Evolutionary conservation across 1,140 invertebrate genomes (phyloP), one percentile per base, ranked within the genome.

Genomic region (Trachelipus rathkii): DNA sequence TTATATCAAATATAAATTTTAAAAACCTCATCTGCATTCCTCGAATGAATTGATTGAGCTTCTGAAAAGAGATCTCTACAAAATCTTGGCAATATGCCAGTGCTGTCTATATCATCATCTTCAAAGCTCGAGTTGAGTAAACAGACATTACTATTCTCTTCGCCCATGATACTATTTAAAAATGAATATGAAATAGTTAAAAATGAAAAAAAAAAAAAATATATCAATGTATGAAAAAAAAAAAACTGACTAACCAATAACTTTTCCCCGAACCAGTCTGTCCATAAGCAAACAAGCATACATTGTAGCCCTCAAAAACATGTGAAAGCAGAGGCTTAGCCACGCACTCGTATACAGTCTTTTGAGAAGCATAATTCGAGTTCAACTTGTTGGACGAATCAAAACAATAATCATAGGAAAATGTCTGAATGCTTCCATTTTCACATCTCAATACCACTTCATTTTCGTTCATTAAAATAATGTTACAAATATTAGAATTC

Each of bases 31-130:
- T 71, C 33, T 21, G 50, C 50, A 60, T 60, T 60, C 19, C 50
- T 60, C 11, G 11, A 19, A 19, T 60, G 50, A 19, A 60, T 60
- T 13, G 19, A 15, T 8, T 60, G 11, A 19, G 50, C 50, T 60
- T 60, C 50, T 19, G 50, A 15, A 8, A 96, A 94, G 50, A 96
- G 85, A 79, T 93, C 90, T 75, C 91, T 88, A 84, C 93, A 95
- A 84, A 95, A 93, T 81, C 92, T 86, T 9, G 95, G 94, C 33
- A 95, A 93, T 75, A 96, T 92, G 71, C 94, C 94, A 76, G 88
- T 86, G 10, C 71, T 60, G 13, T 44, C 11, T 0, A 74, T 50
- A 81, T 13, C 79, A 10, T 79, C 75, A 23, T 71, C 68, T 1
- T 60, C 73, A 13, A 13, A 15, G 11, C 50, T 60, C 8, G 11